Percentiles rank a stretch among this genome's conserved stretches.
phyloP scores from a whole-genome alignment of 2,888 invertebrate genomes.

The Mythimna loreyi region DNA sequence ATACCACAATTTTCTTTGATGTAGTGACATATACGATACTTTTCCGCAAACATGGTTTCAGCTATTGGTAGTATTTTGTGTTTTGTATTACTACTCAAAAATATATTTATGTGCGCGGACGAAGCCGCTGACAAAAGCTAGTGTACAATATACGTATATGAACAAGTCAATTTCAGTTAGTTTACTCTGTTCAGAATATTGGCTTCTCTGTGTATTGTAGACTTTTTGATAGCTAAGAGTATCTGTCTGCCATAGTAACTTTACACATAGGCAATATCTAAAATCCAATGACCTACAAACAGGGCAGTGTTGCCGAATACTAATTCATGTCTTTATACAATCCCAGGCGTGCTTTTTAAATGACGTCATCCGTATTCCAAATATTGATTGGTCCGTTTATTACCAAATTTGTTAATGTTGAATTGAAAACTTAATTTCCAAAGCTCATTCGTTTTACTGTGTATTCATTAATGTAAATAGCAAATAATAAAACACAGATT shows the following conservation, averaged over 20 bases:
- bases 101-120: too few species aligned
- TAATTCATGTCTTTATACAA: constrained; percentile 22
- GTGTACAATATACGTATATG: too few species aligned
- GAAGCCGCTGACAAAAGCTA: too few species aligned
- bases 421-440: constrained; percentile 9
- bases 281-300: constrained; percentile 22
- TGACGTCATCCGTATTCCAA: constrained; percentile 3
- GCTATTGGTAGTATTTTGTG: too few species aligned
- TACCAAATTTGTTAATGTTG: too few species aligned
- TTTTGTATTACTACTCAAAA: too few species aligned
- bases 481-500: constrained; percentile 3
- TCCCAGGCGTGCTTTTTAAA: constrained; percentile 11
- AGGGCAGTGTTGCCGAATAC: constrained; percentile 24
- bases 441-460: constrained; percentile 5
- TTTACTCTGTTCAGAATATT: background rate
- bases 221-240: constrained; percentile 1
- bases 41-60: too few species aligned
- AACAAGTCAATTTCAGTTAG: too few species aligned
- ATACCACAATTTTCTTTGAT: too few species aligned
- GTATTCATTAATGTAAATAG: constrained; percentile 1
- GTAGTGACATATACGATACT: too few species aligned
- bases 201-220: background rate
- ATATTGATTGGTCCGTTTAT: background rate
- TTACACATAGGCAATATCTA: background rate
- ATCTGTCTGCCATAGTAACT: constrained; percentile 5